These are phyloP conservation scores for Pogonophryne albipinna DNA, from an alignment of 2,797 vertebrate species.

Conservation along the genomic window DNA sequence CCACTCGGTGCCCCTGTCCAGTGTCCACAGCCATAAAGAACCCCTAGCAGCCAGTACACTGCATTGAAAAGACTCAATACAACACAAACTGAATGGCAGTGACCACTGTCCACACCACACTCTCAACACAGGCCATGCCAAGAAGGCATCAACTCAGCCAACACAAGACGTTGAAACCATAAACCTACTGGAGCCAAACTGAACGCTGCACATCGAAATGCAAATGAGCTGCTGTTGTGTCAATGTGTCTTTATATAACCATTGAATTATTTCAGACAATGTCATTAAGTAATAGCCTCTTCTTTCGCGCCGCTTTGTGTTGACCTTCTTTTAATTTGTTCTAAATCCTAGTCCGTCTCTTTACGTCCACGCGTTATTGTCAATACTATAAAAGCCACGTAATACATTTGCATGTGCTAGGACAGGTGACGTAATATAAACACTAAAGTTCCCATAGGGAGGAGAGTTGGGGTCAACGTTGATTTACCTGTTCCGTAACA, in stretches of 20 bases:
- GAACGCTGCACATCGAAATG: not conserved
- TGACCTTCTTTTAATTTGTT: not conserved
- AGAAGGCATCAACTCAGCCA: conserved; percentile 53
- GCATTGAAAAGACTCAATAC: conserved; percentile 59
- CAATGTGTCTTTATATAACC: not conserved
- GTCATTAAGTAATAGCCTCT: conserved; percentile 3
- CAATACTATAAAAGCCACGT: not conserved
- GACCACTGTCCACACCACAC: conserved; percentile 55
- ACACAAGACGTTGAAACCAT: conserved; percentile 27
- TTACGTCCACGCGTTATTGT: not conserved
- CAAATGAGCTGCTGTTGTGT: conserved; percentile 42
- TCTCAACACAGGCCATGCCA: conserved; percentile 49
- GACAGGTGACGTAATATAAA: too few relatives aligned
- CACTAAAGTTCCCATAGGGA: too few relatives aligned
- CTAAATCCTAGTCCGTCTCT: not conserved
- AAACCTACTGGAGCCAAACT: conserved; percentile 31
- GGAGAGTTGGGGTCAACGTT: too few relatives aligned
- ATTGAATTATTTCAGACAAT: conserved; percentile 1
- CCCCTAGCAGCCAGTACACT: conserved; percentile 45
- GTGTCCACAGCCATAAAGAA: conserved; percentile 56
- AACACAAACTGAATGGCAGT: conserved; percentile 54
- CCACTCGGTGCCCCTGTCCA: conserved; percentile 58
- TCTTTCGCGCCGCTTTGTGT: not conserved
- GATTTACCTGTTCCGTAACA: too few relatives aligned
- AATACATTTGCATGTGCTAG: too few relatives aligned